Base-by-base conservation (phyloP, 2,113 vertebrate species). In the Dicrurus megarhynchus region DNA sequence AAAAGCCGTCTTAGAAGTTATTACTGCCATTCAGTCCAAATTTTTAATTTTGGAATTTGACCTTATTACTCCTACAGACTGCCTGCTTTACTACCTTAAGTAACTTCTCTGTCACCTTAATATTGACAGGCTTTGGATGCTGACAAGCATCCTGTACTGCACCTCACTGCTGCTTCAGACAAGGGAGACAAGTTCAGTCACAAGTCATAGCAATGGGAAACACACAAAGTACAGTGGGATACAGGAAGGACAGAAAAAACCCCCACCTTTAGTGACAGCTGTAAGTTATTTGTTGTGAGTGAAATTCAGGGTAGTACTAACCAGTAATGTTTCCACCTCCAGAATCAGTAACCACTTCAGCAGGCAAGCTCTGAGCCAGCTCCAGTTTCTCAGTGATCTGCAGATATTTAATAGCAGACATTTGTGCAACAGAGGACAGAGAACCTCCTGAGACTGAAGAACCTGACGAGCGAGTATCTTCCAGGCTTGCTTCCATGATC, bases 401-500 rank as follows among this genome's bases (percentile, higher is more conserved):
- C 81, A 97, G 91, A 82, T 90, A 89, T 94, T 98, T 98, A 64
- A 97, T 96, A 33, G 97, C 87, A 71, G 97, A 98, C 10, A 78
- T 97, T 86, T 98, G 98, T 63, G 97, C 83, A 65, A 95, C 95
- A 22, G 97, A 97, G 49, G 97, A 88, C 59, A 97, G 91, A 55
- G 98, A 98, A 65, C 98, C 98, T 60, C 96, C 95, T 20, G 98
- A 98, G 82, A 96, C 98, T 19, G 98, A 98, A 47, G 97, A 95
- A 55, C 90, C 97, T 24, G 98, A 97, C 0, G 94, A 97, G 33
- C 87, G 97, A 39, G 98, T 98, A 61, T 98, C 98, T 97, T 99
- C 98, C 55, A 96, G 82, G 60, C 98, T 98, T 80, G 97, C 96
- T 97, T 99, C 98, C 95, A 98, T 97, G 93, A 99, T 99, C 0